A percentile compares a stretch with the other conserved stretches of the same genome.
phyloP scores from a whole-genome alignment of 2,113 vertebrate genomes.

The Leptobrachium leishanense region DNA sequence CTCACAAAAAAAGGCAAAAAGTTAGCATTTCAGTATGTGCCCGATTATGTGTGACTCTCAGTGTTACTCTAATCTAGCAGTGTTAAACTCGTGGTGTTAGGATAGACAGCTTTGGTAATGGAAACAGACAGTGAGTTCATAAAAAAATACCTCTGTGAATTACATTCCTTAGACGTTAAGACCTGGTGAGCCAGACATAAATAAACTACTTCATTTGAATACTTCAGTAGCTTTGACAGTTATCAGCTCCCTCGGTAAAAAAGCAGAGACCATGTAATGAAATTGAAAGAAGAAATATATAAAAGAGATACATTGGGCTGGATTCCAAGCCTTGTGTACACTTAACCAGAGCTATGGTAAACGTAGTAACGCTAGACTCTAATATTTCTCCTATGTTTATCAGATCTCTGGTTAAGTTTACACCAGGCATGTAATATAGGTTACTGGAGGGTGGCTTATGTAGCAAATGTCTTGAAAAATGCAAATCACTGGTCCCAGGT shows the following conservation, averaged over 20 bases:
- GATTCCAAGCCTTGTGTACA: no score
- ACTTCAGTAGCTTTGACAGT: conserved; percentile 2
- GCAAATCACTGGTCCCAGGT: no score
- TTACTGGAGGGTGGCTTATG: no score
- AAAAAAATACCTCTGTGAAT: conserved; percentile 12
- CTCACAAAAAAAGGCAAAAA: background rate
- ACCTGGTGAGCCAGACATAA: conserved; percentile 10
- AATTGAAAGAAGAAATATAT: background rate
- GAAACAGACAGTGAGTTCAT: conserved; percentile 5
- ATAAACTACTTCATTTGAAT: conserved; percentile 16
- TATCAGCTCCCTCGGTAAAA: conserved; percentile 6
- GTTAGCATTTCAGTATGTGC: background rate
- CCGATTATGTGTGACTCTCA: background rate
- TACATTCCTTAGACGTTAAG: background rate
- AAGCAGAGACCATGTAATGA: background rate
- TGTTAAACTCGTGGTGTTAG: conserved; percentile 9
- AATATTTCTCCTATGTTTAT: no score
- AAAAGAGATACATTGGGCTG: background rate
- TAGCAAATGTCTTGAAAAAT: no score
- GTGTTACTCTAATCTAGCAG: background rate
- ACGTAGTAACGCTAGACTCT: no score
- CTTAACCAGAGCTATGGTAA: no score
- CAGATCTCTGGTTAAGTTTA: no score
- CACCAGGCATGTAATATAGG: no score
- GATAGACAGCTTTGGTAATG: conserved; percentile 1